phyloP scores from a whole-genome alignment of 2,888 invertebrate species.

The Aspidiotus rigidus region DNA sequence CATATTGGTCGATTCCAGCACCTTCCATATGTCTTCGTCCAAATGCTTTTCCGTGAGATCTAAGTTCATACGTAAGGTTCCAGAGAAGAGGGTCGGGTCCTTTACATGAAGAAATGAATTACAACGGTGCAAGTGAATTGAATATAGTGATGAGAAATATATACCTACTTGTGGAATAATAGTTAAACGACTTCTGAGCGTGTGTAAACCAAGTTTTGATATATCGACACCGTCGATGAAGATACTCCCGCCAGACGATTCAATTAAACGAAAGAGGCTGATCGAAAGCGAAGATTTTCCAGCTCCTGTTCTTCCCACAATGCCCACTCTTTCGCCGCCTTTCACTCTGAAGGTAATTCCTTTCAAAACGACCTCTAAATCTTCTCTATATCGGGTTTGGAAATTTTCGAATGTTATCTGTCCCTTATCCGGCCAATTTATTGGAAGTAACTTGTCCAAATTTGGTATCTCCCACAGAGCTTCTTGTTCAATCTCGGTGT shows the following conservation, averaged over 20 bases:
- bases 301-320: conserved; percentile 82
- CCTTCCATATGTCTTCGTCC: conserved; percentile 79
- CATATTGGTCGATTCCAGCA: conserved; percentile 81
- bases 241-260: conserved; percentile 70
- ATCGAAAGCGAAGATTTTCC: conserved; percentile 85
- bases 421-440: conserved; percentile 71
- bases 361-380: conserved; percentile 73
- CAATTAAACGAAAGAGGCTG: conserved; percentile 80
- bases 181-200: conserved; percentile 56
- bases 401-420: conserved; percentile 69
- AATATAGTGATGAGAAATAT: too few species aligned
- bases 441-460: conserved; percentile 39
- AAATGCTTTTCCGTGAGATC: conserved; percentile 74
- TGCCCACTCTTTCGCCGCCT: conserved; percentile 75
- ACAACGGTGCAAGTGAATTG: too few species aligned
- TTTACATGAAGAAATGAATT: conserved; percentile 43
- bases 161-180: conserved; percentile 45
- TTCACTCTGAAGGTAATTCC: conserved; percentile 66
- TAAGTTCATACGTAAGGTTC: conserved; percentile 78
- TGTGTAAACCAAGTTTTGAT: conserved; percentile 70
- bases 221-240: conserved; percentile 76
- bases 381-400: conserved; percentile 77
- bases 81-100: conserved; percentile 92
- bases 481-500: conserved; percentile 68
- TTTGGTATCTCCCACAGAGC: conserved; percentile 16